Conservation (phyloP, 2,888 invertebrate genomes). For the Lycophotia porphyrea region DNA sequence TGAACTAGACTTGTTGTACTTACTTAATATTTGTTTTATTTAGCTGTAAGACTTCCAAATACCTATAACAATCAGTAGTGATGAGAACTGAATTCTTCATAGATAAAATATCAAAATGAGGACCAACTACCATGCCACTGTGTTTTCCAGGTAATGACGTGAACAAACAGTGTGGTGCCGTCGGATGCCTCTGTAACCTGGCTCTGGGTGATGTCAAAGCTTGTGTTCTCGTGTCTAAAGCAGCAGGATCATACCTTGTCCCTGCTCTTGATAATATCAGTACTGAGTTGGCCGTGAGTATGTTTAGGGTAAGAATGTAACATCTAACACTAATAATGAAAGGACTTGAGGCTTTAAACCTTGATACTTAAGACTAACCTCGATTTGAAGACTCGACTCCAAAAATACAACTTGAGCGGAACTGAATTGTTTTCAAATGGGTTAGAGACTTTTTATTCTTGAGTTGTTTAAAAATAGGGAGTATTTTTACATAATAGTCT, state of each 20-base stretch:
- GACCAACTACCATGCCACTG: neutral
- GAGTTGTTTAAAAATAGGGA: too few relatives aligned
- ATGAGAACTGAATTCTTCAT: neutral
- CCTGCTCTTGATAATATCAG: constrained; percentile 75
- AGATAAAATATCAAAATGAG: neutral
- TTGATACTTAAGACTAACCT: too few relatives aligned
- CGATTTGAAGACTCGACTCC: too few relatives aligned
- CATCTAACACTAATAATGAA: neutral
- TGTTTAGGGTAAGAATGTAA: neutral
- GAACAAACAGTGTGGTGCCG: constrained; percentile 86
- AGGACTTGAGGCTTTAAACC: too few relatives aligned
- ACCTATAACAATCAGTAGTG: neutral
- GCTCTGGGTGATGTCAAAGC: constrained; percentile 86
- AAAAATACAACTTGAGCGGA: too few relatives aligned
- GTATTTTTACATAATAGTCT: too few relatives aligned
- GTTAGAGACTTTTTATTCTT: too few relatives aligned
- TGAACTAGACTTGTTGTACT: neutral
- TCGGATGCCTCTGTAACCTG: constrained; percentile 90
- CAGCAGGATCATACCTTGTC: constrained; percentile 87
- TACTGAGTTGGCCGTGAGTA: constrained; percentile 78
- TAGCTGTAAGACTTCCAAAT: neutral
- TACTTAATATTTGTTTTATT: neutral
- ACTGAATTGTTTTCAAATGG: too few relatives aligned
- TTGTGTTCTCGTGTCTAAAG: constrained; percentile 83
- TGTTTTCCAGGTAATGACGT: constrained; percentile 82